Conservation (phyloP, 2,797 vertebrate species). For the Hoplostethus atlanticus region DNA sequence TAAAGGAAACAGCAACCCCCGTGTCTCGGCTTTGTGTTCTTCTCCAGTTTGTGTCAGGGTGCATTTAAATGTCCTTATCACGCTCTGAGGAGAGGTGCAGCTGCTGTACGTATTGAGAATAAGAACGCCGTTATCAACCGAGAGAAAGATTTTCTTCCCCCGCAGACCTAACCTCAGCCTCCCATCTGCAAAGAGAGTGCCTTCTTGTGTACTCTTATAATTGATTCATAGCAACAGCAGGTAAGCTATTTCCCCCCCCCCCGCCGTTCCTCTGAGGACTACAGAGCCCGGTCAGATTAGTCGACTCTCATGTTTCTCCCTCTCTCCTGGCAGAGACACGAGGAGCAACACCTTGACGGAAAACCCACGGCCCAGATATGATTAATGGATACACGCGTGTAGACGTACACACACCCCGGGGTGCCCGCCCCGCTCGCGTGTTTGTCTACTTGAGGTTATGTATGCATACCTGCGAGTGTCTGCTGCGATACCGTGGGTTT, state of each 20-base stretch:
- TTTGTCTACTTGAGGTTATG: conserved; percentile 25
- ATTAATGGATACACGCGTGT: conserved; percentile 46
- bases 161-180: conserved; percentile 49
- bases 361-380: conserved; percentile 25
- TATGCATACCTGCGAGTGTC: conserved; percentile 22
- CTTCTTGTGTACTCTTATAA: conserved; percentile 69
- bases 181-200: conserved; percentile 66
- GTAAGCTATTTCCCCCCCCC: conserved; percentile 25
- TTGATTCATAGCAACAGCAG: conserved; percentile 66
- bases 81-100: not conserved
- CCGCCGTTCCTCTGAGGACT: conserved; percentile 48
- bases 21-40: conserved; percentile 42
- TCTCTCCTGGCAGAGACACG: conserved; percentile 40
- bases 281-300: conserved; percentile 57
- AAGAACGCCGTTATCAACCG: conserved; percentile 52
- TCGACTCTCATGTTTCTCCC: conserved; percentile 54
- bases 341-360: conserved; percentile 27
- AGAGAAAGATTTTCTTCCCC: conserved; percentile 56
- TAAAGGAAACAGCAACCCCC: conserved; percentile 54
- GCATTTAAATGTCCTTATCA: conserved; percentile 56
- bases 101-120: conserved; percentile 14
- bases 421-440: not conserved
- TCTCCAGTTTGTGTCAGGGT: conserved; percentile 31
- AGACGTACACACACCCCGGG: no score
- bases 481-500: conserved; percentile 38